Conservation (phyloP, 2,888 invertebrate species). For the Tachina lurida region DNA sequence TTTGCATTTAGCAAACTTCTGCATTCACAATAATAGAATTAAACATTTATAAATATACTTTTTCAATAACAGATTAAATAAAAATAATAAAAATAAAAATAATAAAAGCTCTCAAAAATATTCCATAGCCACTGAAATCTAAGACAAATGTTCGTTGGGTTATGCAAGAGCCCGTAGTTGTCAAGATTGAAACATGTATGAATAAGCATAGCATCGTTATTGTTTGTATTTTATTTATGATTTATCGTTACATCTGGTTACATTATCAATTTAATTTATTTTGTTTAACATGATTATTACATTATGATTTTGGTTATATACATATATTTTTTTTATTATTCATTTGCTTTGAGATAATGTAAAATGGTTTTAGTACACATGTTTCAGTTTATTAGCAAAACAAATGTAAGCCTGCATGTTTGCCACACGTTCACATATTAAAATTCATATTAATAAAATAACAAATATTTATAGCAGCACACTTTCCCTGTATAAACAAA, state of each 20-base stretch:
- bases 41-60: no score
- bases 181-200: background rate
- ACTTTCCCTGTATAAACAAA: constrained; percentile 52
- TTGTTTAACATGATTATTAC: constrained; percentile 70
- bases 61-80: no score
- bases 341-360: constrained; percentile 24
- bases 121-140: no score
- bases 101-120: no score
- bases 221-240: constrained; percentile 54
- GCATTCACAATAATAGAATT: no score
- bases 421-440: background rate
- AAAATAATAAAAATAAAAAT: no score
- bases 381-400: constrained; percentile 52
- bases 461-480: constrained; percentile 52
- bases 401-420: background rate
- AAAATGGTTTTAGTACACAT: constrained; percentile 47
- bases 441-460: constrained; percentile 37
- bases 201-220: background rate
- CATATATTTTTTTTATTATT: background rate
- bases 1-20: no score
- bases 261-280: constrained; percentile 71
- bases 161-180: background rate
- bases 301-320: constrained; percentile 67
- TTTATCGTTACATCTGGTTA: constrained; percentile 70
- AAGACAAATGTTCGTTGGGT: constrained; percentile 22